These are phyloP conservation scores for Menura novaehollandiae DNA, from an alignment of 2,113 vertebrate genomes.

Conservation along the genomic window DNA sequence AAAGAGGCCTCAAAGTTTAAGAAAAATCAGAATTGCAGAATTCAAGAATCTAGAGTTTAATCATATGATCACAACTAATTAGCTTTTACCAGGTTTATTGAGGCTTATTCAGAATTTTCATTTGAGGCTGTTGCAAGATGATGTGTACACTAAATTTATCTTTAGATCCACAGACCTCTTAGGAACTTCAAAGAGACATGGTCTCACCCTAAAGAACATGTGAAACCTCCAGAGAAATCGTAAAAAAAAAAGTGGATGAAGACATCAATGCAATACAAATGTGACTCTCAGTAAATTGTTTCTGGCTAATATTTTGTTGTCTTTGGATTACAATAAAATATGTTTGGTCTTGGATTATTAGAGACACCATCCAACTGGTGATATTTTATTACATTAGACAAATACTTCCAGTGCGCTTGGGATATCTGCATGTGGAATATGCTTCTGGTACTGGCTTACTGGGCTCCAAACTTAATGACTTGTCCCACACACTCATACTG, in stretches of 20 bases:
- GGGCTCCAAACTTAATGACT: background rate
- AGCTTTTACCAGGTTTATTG: background rate
- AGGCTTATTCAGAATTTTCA: background rate
- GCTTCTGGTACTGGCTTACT: background rate
- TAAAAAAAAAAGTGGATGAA: background rate
- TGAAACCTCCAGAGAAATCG: background rate
- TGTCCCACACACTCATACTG: background rate
- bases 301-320: background rate
- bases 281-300: background rate
- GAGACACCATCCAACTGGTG: background rate
- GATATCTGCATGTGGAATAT: background rate
- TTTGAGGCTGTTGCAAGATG: background rate
- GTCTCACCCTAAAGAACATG: background rate
- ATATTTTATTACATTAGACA: background rate
- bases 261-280: background rate
- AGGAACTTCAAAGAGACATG: background rate
- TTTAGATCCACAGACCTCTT: background rate
- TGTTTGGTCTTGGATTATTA: background rate
- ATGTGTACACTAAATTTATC: background rate
- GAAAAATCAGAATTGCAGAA: background rate
- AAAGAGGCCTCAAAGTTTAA: background rate
- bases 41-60: background rate
- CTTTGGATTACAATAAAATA: background rate
- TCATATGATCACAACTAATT: background rate
- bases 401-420: background rate